Evolutionary conservation across 2,888 invertebrate species (phyloP).

Genomic region (Drosophila kanekoi): DNA sequence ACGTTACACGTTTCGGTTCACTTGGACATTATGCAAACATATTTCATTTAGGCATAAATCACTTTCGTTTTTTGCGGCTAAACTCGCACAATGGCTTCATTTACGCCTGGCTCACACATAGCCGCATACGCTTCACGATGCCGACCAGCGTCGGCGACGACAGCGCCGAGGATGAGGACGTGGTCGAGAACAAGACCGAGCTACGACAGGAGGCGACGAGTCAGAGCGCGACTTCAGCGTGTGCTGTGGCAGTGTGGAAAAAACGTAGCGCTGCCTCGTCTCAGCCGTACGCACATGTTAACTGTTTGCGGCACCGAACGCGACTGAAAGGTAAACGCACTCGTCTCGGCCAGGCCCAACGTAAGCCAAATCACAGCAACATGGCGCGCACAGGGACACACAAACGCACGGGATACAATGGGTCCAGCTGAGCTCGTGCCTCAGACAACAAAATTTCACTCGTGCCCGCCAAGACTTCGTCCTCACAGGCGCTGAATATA

Average conservation of each 20-base stretch:
- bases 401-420: conserved; percentile 27
- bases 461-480: conserved; percentile 33
- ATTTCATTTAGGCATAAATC: conserved; percentile 73
- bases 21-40: conserved; percentile 59
- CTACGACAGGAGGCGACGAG: conserved; percentile 21
- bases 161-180: conserved; percentile 16
- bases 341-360: conserved; percentile 66
- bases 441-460: conserved; percentile 62
- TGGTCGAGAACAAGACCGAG: conserved; percentile 28
- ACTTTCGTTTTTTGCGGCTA: conserved; percentile 70
- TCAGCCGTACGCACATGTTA: conserved; percentile 79
- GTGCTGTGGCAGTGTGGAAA: conserved; percentile 38
- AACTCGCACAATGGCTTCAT: conserved; percentile 70
- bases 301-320: conserved; percentile 85
- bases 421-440: conserved; percentile 46
- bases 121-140: conserved; percentile 14
- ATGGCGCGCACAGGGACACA: conserved; percentile 40
- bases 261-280: conserved; percentile 27
- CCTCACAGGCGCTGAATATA: conserved; percentile 45
- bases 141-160: conserved; percentile 24
- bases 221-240: conserved; percentile 48
- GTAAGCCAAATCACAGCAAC: conserved; percentile 69
- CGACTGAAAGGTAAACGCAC: conserved; percentile 85
- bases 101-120: conserved; percentile 53
- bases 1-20: conserved; percentile 40